Base-by-base conservation (phyloP, 2,888 invertebrate species). In the Hydroisotoma schaefferi region DNA sequence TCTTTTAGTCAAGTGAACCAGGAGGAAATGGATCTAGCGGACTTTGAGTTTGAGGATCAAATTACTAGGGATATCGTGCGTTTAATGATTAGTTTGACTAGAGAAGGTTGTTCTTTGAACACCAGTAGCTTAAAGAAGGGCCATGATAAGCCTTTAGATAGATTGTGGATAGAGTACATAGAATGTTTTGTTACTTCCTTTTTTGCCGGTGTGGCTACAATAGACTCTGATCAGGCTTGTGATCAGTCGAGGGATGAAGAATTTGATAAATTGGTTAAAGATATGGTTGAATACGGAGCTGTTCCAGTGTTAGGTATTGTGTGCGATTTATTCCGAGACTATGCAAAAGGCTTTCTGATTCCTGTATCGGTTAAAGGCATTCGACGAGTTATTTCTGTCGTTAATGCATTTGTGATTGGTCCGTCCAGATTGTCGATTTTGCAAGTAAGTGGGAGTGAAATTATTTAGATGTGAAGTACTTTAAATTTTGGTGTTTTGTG, bases 311-410 rank as follows among this genome's bases (percentile, higher is more conserved):
- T 58, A 8, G 55, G 52, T 20, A 25, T 52, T 6, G 28, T 59
- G 3, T 62, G 62, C 40, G 62, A 62, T 43, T 20, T 29, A 5
- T 63, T 63, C 28, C 51, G 55, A 12, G 63, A 63, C 29, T 59
- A 59, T 29, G 22, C 59, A 23, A 15, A 43, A n/a, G 49, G 59
- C 15, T 22, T 49, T 18, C n/a, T 49, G n/a, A 27, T 52, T 1
- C 37, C 18, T 15, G 2, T 63, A 3, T 43, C 55, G 2, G 8
- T 20, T 4, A 23, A 37, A 18, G 46, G 26, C 12, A 26, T 62
- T 23, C 28, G 29, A 40, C 55, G 59, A 27, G 59, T 59, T 25
- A 8, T 63, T 23, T 28, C 40, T 4, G 48, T 56, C 8, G 33
- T 56, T 1, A 54, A 59, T 46, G 58, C 59, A 12, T 26, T 61